Evolutionary conservation across 2,797 vertebrate genomes (phyloP), one percentile per base, ranked within the genome.

Genomic region (Xyrichtys novacula): DNA sequence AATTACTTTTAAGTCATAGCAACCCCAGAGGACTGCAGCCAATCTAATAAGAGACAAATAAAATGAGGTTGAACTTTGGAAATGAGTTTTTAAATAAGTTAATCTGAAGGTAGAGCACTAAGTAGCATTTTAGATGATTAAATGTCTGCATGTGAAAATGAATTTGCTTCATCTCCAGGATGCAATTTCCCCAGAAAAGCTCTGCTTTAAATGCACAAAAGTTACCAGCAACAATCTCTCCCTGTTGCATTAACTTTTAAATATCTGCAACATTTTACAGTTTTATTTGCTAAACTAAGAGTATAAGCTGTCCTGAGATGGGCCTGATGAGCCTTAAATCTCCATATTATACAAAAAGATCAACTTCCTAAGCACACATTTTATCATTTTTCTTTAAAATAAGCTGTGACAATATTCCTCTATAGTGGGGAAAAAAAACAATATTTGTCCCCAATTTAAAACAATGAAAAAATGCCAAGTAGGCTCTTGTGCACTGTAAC

Each of bases 41-140:
- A 5, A 64, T 42, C 50, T 47, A 20, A 54, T 61, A 20, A 53
- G 28, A 55, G n/a, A 11, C 16, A 73, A 55, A 55, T 43, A 58
- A 39, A 16, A 44, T 49, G 3, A 48, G 20, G 11, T 2, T 31
- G 29, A 76, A 20, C 31, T 67, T 50, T 57, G 25, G n/a, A 50
- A 57, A 61, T 42, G 0, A 12, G 4, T 44, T 55, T 55, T 52
- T 28, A 36, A n/a, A 9, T 47, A 44, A 20, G 25, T 46, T 20
- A 28, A 5, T 43, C 20, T 32, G 12, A 40, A 50, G 6, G 3
- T 17, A 46, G 17, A 48, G 36, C 20, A 40, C 20, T 25, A 14
- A 57, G 49, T 52, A 19, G 32, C 22, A 20, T 17, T 22, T 57
- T n/a, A 25, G 44, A 61, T 46, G 23, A 62, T 8, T 17, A 0